These are phyloP conservation scores for Notoglanidium macrostoma DNA, from an alignment of 2,797 vertebrate genomes.

Conservation along the genomic window DNA sequence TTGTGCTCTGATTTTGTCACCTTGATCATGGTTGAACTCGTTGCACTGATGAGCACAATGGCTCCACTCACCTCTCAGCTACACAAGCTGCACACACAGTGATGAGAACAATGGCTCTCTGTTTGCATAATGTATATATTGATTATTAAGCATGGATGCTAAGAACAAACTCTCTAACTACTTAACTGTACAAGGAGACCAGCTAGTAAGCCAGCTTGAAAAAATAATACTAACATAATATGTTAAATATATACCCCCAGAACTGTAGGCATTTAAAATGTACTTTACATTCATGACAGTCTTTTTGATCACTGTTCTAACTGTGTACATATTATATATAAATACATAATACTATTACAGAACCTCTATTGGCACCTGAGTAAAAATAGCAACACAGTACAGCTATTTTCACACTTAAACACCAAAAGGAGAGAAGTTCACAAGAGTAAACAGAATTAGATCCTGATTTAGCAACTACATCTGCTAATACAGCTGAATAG, in stretches of 20 bases:
- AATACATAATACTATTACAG: background rate
- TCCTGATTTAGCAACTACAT: background rate
- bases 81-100: background rate
- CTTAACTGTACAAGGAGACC: background rate
- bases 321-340: background rate
- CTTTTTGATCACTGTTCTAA: background rate
- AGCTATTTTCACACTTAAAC: background rate
- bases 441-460: background rate
- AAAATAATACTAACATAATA: background rate
- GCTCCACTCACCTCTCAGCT: conserved; percentile 3
- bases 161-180: background rate
- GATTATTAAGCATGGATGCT: conserved; percentile 6
- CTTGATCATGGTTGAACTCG: background rate
- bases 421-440: background rate
- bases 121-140: background rate
- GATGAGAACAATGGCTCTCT: conserved; percentile 1
- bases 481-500: background rate
- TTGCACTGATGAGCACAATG: background rate
- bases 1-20: background rate
- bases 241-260: background rate
- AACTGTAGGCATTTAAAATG: background rate
- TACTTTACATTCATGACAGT: background rate
- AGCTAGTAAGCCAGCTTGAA: background rate
- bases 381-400: background rate
- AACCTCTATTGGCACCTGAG: background rate